phyloP scores from a whole-genome alignment of 2,888 invertebrate species.

The Aplocera efformata region DNA sequence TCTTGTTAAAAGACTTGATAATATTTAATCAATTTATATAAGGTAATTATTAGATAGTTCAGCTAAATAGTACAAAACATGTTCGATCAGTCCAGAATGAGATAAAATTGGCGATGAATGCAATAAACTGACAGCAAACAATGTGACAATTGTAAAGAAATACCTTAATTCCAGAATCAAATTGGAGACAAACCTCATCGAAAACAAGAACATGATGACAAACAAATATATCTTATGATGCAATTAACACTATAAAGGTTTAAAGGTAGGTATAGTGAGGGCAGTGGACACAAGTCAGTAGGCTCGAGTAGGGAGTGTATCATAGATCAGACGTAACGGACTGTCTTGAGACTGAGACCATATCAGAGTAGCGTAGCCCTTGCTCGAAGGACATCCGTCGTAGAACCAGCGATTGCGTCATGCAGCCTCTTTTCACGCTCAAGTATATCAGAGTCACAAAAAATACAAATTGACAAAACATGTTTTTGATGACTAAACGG shows the following conservation, averaged over 20 bases:
- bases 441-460: conserved; percentile 11
- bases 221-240: no score
- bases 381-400: conserved; percentile 65
- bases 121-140: conserved; percentile 9
- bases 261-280: conserved; percentile 20
- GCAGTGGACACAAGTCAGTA: conserved; percentile 66
- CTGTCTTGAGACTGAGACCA: conserved; percentile 80
- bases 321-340: conserved; percentile 72
- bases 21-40: conserved; percentile 12
- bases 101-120: conserved; percentile 6
- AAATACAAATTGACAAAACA: conserved; percentile 17
- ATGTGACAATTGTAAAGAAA: no score
- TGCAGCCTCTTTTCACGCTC: conserved; percentile 14
- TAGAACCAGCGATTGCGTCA: conserved; percentile 71
- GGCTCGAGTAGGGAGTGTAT: conserved; percentile 76
- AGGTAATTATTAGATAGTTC: conserved; percentile 10
- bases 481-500: no score
- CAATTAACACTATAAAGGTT: conserved; percentile 5
- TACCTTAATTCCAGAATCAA: no score
- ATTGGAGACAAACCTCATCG: no score
- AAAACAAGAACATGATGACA: no score
- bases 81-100: conserved; percentile 8
- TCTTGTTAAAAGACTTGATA: conserved; percentile 19
- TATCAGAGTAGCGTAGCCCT: conserved; percentile 71
- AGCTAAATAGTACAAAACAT: conserved; percentile 16